Conservation (phyloP, 2,113 vertebrate genomes). For the Podocnemis expansa region DNA sequence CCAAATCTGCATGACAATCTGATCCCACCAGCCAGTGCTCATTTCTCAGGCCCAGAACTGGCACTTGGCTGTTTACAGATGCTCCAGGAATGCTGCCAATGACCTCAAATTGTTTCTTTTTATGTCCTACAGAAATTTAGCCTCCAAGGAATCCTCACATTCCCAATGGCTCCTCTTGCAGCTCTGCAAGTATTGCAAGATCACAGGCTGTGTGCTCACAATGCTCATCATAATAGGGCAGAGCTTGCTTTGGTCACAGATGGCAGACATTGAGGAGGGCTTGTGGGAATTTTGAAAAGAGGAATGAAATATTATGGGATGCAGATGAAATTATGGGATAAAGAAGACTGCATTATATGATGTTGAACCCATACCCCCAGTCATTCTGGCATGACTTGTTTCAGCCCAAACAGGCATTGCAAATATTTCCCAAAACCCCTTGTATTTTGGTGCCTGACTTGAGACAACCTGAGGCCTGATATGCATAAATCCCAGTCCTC, state of each 20-base stretch:
- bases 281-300: not conserved
- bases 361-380: not conserved
- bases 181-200: not conserved
- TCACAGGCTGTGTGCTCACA: not conserved
- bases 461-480: fast-evolving
- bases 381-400: not conserved
- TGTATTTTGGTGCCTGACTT: not conserved
- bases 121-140: not conserved
- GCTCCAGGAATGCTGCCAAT: not conserved
- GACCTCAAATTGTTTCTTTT: not conserved
- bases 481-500: not conserved
- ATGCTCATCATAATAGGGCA: not conserved
- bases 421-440: not conserved
- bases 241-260: not conserved
- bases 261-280: not conserved
- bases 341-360: not conserved
- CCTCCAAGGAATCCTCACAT: not conserved
- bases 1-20: not conserved
- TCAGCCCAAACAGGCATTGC: not conserved
- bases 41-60: not conserved
- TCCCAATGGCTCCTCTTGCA: not conserved
- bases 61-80: not conserved
- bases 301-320: not conserved
- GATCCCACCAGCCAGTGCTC: not conserved
- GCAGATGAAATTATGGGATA: not conserved